Conservation (phyloP, 2,888 invertebrate genomes). For the Eugnorisma glareosa region DNA sequence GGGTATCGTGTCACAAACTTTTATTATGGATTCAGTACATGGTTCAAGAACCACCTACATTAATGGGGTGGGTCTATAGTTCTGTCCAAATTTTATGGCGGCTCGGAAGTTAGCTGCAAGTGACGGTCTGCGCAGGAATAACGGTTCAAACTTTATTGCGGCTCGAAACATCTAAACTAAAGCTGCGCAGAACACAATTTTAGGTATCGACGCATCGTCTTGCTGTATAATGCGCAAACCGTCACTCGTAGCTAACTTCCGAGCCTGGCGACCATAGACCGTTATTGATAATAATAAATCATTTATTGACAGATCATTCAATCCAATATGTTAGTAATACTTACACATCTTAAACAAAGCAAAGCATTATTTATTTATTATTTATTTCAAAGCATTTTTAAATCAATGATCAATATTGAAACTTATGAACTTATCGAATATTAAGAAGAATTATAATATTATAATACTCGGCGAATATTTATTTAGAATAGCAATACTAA, state of each 20-base stretch:
- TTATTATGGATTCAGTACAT: neutral
- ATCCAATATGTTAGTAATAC: too few species aligned
- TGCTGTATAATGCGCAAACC: neutral
- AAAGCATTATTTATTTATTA: too few species aligned
- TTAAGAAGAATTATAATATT: neutral
- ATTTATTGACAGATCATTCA: too few species aligned
- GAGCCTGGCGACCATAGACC: neutral
- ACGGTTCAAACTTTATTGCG: neutral
- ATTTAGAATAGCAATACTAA: slow-evolving; percentile 4
- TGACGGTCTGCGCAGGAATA: neutral
- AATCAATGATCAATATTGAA: neutral
- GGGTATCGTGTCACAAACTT: neutral
- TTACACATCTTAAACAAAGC: too few species aligned
- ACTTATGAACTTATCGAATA: slow-evolving; percentile 10
- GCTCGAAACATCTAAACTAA: neutral
- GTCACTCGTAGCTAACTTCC: neutral
- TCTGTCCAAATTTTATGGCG: neutral
- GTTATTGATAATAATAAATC: too few species aligned
- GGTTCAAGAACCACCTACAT: too few species aligned
- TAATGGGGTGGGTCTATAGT: neutral
- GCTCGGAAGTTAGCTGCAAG: neutral
- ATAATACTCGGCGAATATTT: slow-evolving; percentile 16
- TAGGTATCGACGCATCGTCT: neutral
- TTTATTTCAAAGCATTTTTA: neutral
- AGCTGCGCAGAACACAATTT: neutral